These are phyloP conservation scores for Gymnoscelis rufifasciata DNA, from an alignment of 2,888 invertebrate species.

Conservation along the genomic window DNA sequence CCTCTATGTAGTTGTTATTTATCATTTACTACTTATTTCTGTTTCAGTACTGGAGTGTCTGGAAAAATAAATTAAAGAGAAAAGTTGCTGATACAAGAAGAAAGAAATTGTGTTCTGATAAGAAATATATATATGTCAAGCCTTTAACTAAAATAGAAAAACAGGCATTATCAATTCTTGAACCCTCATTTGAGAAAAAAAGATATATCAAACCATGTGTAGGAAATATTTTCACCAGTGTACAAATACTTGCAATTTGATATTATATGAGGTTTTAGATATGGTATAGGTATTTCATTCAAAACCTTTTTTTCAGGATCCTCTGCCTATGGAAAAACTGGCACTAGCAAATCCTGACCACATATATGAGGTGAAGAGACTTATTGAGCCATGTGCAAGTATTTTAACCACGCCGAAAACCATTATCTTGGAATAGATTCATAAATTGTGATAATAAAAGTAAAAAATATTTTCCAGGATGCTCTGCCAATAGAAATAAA, in stretches of 20 bases:
- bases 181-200: slow-evolving; percentile 50
- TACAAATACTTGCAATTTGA: no score
- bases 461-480: slow-evolving; percentile 35
- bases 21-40: slow-evolving; percentile 15
- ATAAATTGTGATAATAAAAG: no score
- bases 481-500: slow-evolving; percentile 46
- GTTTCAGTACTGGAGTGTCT: slow-evolving; percentile 65
- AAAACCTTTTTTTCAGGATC: not conserved
- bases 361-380: no score
- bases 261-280: no score
- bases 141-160: slow-evolving; percentile 55
- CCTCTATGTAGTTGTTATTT: no score
- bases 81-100: slow-evolving; percentile 44
- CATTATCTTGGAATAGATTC: no score
- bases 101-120: slow-evolving; percentile 35
- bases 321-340: not conserved
- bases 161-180: slow-evolving; percentile 49
- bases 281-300: no score
- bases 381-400: no score
- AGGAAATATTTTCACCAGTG: slow-evolving; percentile 27
- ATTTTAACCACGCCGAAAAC: no score
- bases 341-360: not conserved
- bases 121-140: slow-evolving; percentile 31
- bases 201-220: slow-evolving; percentile 33
- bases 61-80: slow-evolving; percentile 59